Evolutionary conservation across 2,888 invertebrate genomes (phyloP).

Genomic region (Cephus spinipes): DNA sequence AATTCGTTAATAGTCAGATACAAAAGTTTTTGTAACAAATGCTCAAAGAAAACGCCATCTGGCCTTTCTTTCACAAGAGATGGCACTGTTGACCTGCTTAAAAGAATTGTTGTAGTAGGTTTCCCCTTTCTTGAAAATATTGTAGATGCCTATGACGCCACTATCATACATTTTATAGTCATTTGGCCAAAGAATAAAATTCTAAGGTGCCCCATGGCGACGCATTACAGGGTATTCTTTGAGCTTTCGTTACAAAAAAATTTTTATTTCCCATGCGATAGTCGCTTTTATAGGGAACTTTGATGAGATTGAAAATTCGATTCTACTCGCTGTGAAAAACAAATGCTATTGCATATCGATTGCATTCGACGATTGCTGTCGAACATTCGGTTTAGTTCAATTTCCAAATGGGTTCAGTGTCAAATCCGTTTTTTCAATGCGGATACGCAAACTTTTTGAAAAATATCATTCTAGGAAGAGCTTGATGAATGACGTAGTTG

Average conservation of each 20-base stretch:
- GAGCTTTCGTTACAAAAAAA: not conserved
- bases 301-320: not conserved
- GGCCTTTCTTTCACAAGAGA: no score
- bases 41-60: no score
- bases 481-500: not conserved
- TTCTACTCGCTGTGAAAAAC: not conserved
- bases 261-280: not conserved
- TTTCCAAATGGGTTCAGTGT: not conserved
- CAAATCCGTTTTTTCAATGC: not conserved
- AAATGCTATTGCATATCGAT: not conserved
- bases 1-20: no score
- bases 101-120: no score
- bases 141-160: no score
- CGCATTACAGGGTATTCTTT: no score
- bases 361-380: not conserved
- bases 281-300: not conserved
- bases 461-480: not conserved
- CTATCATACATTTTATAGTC: no score
- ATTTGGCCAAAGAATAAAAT: no score
- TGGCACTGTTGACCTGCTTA: no score
- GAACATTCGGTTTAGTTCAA: not conserved
- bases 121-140: no score
- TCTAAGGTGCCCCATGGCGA: no score
- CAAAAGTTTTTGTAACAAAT: no score
- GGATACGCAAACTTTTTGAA: not conserved